Conservation (phyloP, 2,113 vertebrate genomes). For the Dipodomys stephensi region DNA sequence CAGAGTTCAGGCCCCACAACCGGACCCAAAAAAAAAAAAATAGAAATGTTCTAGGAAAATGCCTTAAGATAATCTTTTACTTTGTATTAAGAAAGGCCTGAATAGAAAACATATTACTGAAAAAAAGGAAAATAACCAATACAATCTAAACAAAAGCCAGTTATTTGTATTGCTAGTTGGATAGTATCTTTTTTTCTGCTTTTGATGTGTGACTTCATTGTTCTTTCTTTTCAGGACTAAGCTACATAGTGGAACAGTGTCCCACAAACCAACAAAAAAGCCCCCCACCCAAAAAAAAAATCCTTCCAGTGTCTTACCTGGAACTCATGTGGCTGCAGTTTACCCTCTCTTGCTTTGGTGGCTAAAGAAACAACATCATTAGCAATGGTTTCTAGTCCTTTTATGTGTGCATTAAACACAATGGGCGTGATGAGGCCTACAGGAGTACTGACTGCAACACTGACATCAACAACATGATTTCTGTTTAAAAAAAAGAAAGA, state of each 20-base stretch:
- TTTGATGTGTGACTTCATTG: constrained; percentile 17
- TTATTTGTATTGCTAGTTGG: neutral
- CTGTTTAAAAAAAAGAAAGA: constrained; percentile 84
- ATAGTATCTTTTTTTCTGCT: constrained; percentile 28
- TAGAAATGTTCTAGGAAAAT: constrained; percentile 35
- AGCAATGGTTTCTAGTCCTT: constrained; percentile 94
- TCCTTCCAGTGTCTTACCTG: constrained; percentile 88
- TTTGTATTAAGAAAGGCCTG: constrained; percentile 38
- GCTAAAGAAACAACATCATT: constrained; percentile 92
- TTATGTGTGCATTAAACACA: constrained; percentile 96
- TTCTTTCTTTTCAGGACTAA: constrained; percentile 41
- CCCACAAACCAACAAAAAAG: too few species aligned
- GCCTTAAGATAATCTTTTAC: neutral
- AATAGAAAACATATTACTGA: neutral
- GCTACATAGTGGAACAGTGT: too few species aligned
- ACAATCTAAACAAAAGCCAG: constrained; percentile 35
- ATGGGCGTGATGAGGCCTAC: constrained; percentile 98
- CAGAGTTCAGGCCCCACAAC: too few species aligned
- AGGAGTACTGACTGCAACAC: constrained; percentile 95
- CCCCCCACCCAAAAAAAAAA: too few species aligned
- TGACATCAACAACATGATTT: constrained; percentile 97
- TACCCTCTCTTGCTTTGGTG: constrained; percentile 94
- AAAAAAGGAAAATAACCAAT: constrained; percentile 26
- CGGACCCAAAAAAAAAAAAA: neutral
- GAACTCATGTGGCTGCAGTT: constrained; percentile 97